Evolutionary conservation across 2,797 vertebrate species (phyloP).

Genomic region (Galaxias olidus): DNA sequence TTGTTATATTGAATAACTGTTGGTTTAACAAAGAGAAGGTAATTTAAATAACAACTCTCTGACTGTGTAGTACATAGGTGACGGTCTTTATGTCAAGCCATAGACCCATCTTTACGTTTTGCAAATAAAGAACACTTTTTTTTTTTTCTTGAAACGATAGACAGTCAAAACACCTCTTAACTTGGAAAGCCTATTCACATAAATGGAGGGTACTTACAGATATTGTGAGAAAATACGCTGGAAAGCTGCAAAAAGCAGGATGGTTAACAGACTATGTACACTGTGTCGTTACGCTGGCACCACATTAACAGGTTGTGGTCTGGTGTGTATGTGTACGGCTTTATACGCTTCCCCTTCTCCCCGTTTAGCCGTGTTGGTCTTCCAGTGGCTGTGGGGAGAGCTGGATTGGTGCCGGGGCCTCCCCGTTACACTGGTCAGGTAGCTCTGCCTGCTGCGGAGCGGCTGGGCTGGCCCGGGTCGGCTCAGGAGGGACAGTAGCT

Average conservation of each 20-base stretch:
- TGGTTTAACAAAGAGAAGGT: too few species aligned
- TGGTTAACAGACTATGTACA: conserved; percentile 51
- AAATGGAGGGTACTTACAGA: neutral
- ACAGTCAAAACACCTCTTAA: too few species aligned
- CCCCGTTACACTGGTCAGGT: conserved; percentile 77
- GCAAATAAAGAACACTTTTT: too few species aligned
- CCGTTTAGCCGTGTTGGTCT: conserved; percentile 68
- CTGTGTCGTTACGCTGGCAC: conserved; percentile 49
- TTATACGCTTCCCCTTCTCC: conserved; percentile 44
- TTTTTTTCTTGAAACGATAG: too few species aligned
- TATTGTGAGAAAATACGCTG: conserved; percentile 43
- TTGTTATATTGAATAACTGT: neutral
- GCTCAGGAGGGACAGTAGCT: conserved; percentile 46
- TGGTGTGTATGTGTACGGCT: conserved; percentile 15
- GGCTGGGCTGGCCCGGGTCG: conserved; percentile 48
- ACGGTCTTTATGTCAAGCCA: too few species aligned
- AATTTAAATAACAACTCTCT: too few species aligned
- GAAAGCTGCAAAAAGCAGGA: conserved; percentile 37
- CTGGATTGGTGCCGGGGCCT: conserved; percentile 59
- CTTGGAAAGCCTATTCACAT: too few species aligned
- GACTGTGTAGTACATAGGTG: too few species aligned
- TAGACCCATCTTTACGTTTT: too few species aligned
- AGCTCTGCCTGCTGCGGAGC: conserved; percentile 62
- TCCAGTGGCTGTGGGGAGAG: conserved; percentile 68
- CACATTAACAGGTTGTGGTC: conserved; percentile 46